Percentiles rank a stretch among this genome's conserved stretches.
Conservation (phyloP, 2,113 vertebrate species). For the Leptosomus discolor region DNA sequence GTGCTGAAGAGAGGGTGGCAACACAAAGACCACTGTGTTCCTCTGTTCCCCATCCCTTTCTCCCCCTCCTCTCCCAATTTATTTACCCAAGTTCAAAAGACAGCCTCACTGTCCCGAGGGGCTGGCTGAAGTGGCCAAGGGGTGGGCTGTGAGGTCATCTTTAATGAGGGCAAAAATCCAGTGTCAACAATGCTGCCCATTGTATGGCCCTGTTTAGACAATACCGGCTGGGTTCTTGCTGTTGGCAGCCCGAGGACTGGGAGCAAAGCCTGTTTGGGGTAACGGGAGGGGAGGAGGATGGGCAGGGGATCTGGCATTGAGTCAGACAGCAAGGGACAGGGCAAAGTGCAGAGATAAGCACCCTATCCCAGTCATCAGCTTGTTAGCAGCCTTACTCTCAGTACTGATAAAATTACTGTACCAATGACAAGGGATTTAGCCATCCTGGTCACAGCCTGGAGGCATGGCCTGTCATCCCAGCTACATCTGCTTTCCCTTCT, state of each 20-base stretch:
- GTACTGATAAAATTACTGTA: not conserved
- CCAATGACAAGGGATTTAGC: not conserved
- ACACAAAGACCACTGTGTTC: constrained; percentile 56
- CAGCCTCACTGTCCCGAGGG: constrained; percentile 56
- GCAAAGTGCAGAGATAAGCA: constrained; percentile 29
- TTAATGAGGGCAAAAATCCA: constrained; percentile 58
- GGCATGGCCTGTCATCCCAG: not conserved
- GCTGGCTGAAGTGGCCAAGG: constrained; percentile 60
- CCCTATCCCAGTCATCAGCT: not conserved
- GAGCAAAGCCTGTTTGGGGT: constrained; percentile 8
- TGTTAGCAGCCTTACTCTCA: not conserved
- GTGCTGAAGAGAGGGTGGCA: constrained; percentile 18
- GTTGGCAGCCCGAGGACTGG: not conserved
- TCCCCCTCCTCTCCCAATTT: constrained; percentile 48
- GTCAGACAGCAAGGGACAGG: not conserved
- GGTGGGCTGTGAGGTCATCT: constrained; percentile 66
- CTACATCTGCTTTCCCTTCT: not conserved
- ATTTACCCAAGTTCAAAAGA: constrained; percentile 63
- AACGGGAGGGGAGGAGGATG: not conserved
- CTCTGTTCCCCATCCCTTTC: constrained; percentile 29
- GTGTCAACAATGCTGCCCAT: constrained; percentile 62
- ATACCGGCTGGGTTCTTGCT: constrained; percentile 32
- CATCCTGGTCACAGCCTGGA: not conserved
- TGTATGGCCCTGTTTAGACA: constrained; percentile 60
- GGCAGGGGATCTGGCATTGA: not conserved